Conservation (phyloP, 2,113 vertebrate genomes). For the Gopherus flavomarginatus region DNA sequence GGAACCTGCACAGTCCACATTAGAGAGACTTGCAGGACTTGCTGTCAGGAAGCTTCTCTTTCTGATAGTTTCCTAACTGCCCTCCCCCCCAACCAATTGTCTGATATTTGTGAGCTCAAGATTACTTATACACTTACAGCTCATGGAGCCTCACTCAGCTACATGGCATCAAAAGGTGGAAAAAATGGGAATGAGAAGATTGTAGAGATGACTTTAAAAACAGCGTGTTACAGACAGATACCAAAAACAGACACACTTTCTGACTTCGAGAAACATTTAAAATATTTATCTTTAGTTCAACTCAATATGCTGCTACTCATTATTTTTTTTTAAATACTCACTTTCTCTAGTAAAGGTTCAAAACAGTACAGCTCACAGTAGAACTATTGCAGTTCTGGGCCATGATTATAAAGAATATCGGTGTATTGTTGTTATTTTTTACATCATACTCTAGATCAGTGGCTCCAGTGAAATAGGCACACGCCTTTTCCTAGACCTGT, state of each 20-base stretch:
- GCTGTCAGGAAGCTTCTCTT: not conserved
- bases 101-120: not conserved
- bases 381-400: not conserved
- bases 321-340: not conserved
- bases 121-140: slow-evolving; percentile 30
- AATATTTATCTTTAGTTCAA: not conserved
- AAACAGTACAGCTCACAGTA: fast-evolving
- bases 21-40: slow-evolving; percentile 15
- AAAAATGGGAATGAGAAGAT: slow-evolving; percentile 24
- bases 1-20: not conserved
- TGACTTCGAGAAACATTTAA: not conserved
- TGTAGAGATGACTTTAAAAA: slow-evolving; percentile 18
- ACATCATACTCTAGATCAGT: not conserved
- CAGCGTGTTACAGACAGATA: not conserved
- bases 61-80: slow-evolving; percentile 10
- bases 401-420: not conserved
- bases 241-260: not conserved
- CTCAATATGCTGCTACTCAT: not conserved
- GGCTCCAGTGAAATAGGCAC: not conserved
- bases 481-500: not conserved
- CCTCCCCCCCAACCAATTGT: not conserved
- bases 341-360: not conserved
- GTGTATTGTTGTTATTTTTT: not conserved
- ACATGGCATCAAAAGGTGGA: slow-evolving; percentile 4
- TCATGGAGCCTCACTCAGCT: slow-evolving; percentile 21